A percentile compares a stretch with the other conserved stretches of the same genome.
Evolutionary conservation across 2,797 vertebrate genomes (phyloP).

Genomic region (Cynodonichthys magdalenae): DNA sequence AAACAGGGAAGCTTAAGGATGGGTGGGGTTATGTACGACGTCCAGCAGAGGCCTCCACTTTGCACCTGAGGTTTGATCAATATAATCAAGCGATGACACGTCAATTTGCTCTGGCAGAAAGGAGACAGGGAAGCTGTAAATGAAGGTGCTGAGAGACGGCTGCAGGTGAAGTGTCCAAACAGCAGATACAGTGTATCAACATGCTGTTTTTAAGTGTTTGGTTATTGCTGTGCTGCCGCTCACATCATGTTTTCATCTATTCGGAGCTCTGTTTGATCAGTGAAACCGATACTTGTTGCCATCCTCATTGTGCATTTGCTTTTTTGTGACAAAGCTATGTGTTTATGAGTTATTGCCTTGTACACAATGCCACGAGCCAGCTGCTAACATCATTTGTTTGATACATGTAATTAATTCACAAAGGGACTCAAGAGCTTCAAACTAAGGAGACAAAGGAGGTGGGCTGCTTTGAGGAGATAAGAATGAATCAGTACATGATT

Average conservation of each 20-base stretch:
- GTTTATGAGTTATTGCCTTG: conserved; percentile 74
- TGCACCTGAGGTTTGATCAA: conserved; percentile 84
- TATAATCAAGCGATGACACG: conserved; percentile 83
- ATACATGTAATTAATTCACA: conserved; percentile 77
- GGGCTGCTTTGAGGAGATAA: conserved; percentile 51
- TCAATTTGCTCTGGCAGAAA: conserved; percentile 70
- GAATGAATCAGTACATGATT: conserved; percentile 64
- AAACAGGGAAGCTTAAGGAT: conserved; percentile 16
- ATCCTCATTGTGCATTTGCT: conserved; percentile 67
- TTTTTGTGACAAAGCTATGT: conserved; percentile 57
- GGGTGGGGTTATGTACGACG: conserved; percentile 58
- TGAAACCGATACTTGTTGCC: conserved; percentile 70
- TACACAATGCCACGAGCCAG: conserved; percentile 75
- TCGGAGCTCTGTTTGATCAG: conserved; percentile 66
- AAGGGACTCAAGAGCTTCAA: conserved; percentile 65
- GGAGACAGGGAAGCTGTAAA: conserved; percentile 71
- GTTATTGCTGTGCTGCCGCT: conserved; percentile 38
- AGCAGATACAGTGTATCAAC: conserved; percentile 84
- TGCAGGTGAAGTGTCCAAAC: conserved; percentile 88
- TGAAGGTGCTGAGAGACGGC: conserved; percentile 86
- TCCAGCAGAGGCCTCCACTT: conserved; percentile 66
- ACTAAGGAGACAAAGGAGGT: conserved; percentile 61
- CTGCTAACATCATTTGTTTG: conserved; percentile 77
- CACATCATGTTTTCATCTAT: conserved; percentile 60
- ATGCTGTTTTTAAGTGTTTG: conserved; percentile 70